These are phyloP conservation scores for Hemibagrus guttatus DNA, from an alignment of 2,797 vertebrate genomes.

Conservation along the genomic window DNA sequence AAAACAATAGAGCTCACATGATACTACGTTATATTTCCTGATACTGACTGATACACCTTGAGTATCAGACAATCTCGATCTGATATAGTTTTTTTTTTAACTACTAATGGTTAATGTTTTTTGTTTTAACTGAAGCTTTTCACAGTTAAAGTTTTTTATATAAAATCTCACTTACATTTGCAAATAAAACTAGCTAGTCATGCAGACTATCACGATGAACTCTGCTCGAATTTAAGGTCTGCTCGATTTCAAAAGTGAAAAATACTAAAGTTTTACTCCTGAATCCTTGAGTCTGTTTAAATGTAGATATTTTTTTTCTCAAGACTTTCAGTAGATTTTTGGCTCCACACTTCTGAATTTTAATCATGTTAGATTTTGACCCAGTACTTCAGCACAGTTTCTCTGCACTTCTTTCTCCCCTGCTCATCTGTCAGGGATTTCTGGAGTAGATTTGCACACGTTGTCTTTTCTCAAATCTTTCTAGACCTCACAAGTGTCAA, in stretches of 20 bases:
- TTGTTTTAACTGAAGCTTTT: no score
- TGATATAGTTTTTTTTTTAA: no score
- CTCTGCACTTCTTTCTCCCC: neutral
- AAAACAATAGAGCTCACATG: no score
- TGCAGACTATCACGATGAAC: neutral
- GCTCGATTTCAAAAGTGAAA: neutral
- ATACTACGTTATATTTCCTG: no score
- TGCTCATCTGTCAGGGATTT: neutral
- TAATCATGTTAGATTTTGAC: neutral
- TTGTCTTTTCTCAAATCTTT: neutral
- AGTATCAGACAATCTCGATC: no score
- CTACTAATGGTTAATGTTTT: no score
- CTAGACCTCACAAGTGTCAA: neutral
- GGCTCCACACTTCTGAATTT: neutral
- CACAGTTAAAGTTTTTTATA: no score
- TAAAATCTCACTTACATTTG: no score
- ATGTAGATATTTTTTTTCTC: neutral
- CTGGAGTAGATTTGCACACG: neutral
- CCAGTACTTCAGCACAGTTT: neutral
- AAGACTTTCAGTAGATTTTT: neutral
- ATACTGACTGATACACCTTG: no score
- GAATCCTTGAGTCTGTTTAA: neutral
- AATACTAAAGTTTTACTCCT: neutral
- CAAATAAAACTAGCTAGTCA: neutral
- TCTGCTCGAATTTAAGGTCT: neutral